Evolutionary conservation across 2,888 invertebrate species (phyloP), one percentile per base, ranked within the genome.

Genomic region (Tupiocoris notatus): DNA sequence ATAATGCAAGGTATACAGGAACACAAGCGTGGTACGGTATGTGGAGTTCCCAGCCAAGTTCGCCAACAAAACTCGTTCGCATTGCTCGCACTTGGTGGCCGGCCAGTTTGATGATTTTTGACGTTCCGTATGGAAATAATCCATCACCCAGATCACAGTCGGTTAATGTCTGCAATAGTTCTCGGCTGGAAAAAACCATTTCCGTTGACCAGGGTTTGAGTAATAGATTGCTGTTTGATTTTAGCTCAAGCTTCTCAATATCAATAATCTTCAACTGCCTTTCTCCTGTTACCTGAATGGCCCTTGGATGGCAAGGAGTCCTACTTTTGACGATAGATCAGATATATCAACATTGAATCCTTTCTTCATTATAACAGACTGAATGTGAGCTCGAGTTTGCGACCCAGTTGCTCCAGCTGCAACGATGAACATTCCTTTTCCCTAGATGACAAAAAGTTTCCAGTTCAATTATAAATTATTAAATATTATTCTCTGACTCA

Each of bases 31-130:
- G 88, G 6, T 87, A 86, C 0, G 95, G 93, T 76, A 95, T 88
- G 82, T 96, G 95, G 17, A 96, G 84, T 83, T 96, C 95, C 87
- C 92, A 96, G 24, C 96, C 96, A 23, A 95, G 84, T 83, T 96
- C 96, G 0, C 96, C 96, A 0, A 95, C 90, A 85, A 92, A 94
- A 80, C 94, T 92, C 16, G 95, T 87, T n/a, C 95, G 87, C 78
- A 95, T 85, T 0, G 91, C 89, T 23, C 94, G 86, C 25, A 86
- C 83, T 12, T 78, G 61, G 24, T 76, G 68, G 0, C 85, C 86
- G 39, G 85, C 84, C 20, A 88, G 84, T 62, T 85, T 86, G 20
- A 89, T 86, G 68, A 91, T 80, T 79, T 87, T 84, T 0, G 91
- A 89, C 79, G 89, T 86, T 23, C 89, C 89, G 73, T 88, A 87